Evolutionary conservation across 2,113 vertebrate species (phyloP), one percentile per base, ranked within the genome.

Genomic region (Macquaria australasica): DNA sequence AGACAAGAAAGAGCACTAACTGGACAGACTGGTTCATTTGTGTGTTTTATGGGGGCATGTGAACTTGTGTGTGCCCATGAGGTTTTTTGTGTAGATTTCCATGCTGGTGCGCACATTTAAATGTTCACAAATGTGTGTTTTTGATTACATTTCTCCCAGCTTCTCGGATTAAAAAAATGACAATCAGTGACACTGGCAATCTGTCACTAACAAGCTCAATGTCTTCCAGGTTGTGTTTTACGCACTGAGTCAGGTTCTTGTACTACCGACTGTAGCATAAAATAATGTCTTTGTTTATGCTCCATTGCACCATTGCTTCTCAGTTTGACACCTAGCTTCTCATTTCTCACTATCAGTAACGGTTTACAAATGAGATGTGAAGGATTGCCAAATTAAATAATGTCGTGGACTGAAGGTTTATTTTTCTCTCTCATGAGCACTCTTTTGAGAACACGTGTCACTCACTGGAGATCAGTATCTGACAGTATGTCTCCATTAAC

Each of bases 301-400:
- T 76, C 77, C 68, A 60, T 18, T 56, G 82, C 83, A 73, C 81
- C 31, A 0, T 48, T 37, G 68, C 41, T 5, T 82, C 81, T 51
- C 64, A 67, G 72, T 79, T 53, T 93, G 88, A 90, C 81, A 79
- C 81, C 48, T 11, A 58, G 62, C 74, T 66, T 83, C 68, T 80
- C 74, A 34, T 83, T 83, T 72, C 50, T 75, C 63, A 21, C 48
- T 20, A 55, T 82, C 79, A n/a, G 70, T 88, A 86, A 88, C 79
- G 51, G 37, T 72, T 84, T 77, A 41, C 84, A 91, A 87, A 86
- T 87, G 73, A 85, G 79, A 88, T 81, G 87, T 86, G 82, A 84
- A 82, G 56, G 55, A 86, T 73, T 28, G 73, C 59, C 70, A 88
- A 88, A 88, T 91, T 45, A 83, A 73, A 84, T 78, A 73, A 67